These are phyloP conservation scores for Heterocephalus glaber DNA, from an alignment of 2,113 vertebrate genomes.

Conservation along the genomic window DNA sequence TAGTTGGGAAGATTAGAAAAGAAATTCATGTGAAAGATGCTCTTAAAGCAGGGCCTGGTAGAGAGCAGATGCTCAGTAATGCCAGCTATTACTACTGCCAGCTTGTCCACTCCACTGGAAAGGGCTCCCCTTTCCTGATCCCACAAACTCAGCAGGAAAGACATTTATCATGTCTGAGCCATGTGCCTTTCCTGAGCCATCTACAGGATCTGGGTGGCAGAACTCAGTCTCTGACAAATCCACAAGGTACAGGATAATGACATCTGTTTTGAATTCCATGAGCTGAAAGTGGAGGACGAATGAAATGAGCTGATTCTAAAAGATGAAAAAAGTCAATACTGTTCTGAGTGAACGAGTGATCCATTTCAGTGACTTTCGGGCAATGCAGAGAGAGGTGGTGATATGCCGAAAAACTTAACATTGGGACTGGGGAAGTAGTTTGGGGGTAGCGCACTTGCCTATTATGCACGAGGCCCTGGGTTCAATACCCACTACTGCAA, in stretches of 20 bases:
- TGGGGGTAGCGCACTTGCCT: not conserved
- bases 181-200: not conserved
- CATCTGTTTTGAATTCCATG: not conserved
- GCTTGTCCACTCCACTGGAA: not conserved
- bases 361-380: no score
- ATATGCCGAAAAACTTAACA: no score
- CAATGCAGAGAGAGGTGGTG: fast-evolving
- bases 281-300: not conserved
- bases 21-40: not conserved
- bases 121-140: not conserved
- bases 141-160: not conserved
- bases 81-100: not conserved
- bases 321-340: not conserved
- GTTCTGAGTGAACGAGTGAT: not conserved
- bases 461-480: not conserved
- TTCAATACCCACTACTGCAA: not conserved
- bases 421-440: not conserved
- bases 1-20: not conserved
- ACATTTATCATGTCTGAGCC: no score
- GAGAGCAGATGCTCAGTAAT: fast-evolving
- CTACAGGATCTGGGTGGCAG: not conserved
- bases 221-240: no score
- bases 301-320: not conserved
- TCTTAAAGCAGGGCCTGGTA: no score
- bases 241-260: no score